Conservation (phyloP, 2,888 invertebrate species). For the Cabera pusaria region DNA sequence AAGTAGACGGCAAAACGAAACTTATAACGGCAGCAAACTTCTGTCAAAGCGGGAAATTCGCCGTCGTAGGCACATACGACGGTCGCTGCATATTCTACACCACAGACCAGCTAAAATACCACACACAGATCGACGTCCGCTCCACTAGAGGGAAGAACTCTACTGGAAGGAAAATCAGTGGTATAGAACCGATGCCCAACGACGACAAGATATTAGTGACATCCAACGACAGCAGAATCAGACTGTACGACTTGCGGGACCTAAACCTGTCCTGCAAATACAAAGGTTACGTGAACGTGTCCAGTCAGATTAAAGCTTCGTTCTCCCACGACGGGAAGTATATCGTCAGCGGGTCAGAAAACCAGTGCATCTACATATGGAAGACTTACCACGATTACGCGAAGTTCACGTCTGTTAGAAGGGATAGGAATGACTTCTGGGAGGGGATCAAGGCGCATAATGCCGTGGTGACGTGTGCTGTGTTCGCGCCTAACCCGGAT, state of each 20-base stretch:
- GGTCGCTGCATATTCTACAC: slow-evolving; percentile 99
- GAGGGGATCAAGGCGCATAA: slow-evolving; percentile 95
- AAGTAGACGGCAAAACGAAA: slow-evolving; percentile 96
- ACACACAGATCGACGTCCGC: slow-evolving; percentile 98
- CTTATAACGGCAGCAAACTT: slow-evolving; percentile 98
- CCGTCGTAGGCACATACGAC: slow-evolving; percentile 99
- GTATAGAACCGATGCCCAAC: slow-evolving; percentile 97
- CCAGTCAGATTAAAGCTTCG: slow-evolving; percentile 98
- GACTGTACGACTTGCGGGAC: slow-evolving; percentile 97
- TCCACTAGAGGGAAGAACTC: slow-evolving; percentile 98
- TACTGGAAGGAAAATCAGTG: slow-evolving; percentile 97
- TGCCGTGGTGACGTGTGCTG: slow-evolving; percentile 97
- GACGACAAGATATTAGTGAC: slow-evolving; percentile 98
- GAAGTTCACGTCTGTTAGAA: slow-evolving; percentile 94
- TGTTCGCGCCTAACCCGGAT: slow-evolving; percentile 98
- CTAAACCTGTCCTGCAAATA: slow-evolving; percentile 97
- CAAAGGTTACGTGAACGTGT: slow-evolving; percentile 95
- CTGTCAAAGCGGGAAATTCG: slow-evolving; percentile 98
- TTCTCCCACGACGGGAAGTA: slow-evolving; percentile 99
- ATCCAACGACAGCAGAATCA: slow-evolving; percentile 98
- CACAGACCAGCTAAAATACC: slow-evolving; percentile 98
- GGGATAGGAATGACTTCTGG: slow-evolving; percentile 99
- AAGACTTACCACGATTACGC: slow-evolving; percentile 98
- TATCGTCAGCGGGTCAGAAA: slow-evolving; percentile 98
- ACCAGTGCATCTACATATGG: slow-evolving; percentile 99